These are phyloP conservation scores for Rachycentron canadum DNA, from an alignment of 2,797 vertebrate species.

Conservation along the genomic window DNA sequence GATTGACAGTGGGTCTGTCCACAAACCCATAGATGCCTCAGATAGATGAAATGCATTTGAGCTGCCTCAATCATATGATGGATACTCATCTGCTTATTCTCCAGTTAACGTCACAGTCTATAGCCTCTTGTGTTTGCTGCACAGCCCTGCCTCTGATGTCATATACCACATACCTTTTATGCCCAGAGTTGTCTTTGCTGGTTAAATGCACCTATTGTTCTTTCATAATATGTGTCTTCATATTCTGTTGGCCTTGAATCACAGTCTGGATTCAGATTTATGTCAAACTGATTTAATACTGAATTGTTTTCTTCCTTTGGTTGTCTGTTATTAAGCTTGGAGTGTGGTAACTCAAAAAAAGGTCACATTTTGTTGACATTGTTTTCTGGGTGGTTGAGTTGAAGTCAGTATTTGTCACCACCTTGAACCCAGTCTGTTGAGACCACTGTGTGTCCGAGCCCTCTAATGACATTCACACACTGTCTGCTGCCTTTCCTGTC, in stretches of 20 bases:
- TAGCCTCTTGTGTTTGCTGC: conserved; percentile 1
- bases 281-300: neutral
- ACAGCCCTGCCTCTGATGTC: neutral
- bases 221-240: no score
- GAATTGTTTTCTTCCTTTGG: neutral
- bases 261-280: neutral
- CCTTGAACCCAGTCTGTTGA: neutral
- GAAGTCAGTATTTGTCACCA: neutral
- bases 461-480: conserved; percentile 60
- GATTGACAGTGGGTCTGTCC: neutral
- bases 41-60: neutral
- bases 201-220: neutral
- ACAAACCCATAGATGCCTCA: neutral
- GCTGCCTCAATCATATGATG: neutral
- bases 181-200: neutral
- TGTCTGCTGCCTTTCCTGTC: conserved; percentile 77
- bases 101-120: neutral
- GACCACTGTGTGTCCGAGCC: conserved; percentile 14
- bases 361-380: neutral
- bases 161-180: neutral
- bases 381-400: neutral
- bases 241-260: neutral
- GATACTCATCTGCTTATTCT: neutral
- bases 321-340: neutral
- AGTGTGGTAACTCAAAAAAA: neutral